Evolutionary conservation across 2,113 vertebrate genomes (phyloP).

Genomic region (Puffinus mauretanicus): DNA sequence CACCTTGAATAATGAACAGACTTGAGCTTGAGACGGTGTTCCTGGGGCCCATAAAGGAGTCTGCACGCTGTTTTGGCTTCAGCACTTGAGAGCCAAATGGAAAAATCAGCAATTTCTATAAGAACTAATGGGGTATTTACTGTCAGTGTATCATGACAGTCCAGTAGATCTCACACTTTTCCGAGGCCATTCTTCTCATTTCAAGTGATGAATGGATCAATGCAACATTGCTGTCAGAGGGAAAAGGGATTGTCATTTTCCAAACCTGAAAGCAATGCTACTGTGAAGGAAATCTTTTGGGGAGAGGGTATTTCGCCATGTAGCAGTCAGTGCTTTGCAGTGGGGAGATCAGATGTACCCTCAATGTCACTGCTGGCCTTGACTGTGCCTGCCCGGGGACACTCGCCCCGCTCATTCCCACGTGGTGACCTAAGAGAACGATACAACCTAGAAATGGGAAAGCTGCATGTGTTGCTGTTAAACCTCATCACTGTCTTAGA

Average conservation of each 20-base stretch:
- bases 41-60: not conserved
- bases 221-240: not conserved
- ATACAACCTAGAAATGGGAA: not conserved
- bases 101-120: not conserved
- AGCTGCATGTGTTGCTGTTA: not conserved
- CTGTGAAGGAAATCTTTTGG: not conserved
- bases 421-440: not conserved
- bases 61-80: not conserved
- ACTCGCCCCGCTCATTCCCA: not conserved
- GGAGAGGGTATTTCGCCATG: not conserved
- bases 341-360: not conserved
- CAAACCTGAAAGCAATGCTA: not conserved
- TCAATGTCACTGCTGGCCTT: accelerated
- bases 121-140: not conserved
- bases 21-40: not conserved
- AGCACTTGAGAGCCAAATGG: not conserved
- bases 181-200: not conserved
- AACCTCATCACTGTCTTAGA: not conserved
- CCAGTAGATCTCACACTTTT: not conserved
- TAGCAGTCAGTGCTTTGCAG: not conserved
- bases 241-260: not conserved
- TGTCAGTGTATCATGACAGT: not conserved
- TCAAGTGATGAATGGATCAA: not conserved
- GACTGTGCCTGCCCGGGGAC: not conserved
- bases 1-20: not conserved